Evolutionary conservation across 1,140 invertebrate species (phyloP), one percentile per base, ranked within the genome.

Genomic region (Aphis craccivora): DNA sequence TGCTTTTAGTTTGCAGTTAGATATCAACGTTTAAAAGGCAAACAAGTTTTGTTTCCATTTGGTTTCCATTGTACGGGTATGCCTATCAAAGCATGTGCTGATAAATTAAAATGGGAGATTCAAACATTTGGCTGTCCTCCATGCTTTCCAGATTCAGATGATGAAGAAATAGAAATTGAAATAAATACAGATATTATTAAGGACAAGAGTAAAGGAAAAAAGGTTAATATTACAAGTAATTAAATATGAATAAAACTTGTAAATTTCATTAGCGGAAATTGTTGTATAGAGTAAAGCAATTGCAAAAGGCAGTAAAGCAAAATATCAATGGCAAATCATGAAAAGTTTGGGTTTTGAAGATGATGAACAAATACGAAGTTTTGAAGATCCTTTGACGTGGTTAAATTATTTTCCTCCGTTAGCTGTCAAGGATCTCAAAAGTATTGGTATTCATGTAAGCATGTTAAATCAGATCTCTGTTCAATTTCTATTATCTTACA

Each of bases 321-420:
- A 99, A 95, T 99, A 98, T 95, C 99, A 99, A 95, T 99, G 99
- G 99, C 97, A 99, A 95, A 99, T 99, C 90, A 99, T 99, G 99
- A 96, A 97, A 95, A 97, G 97, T 95, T 95, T 99, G 89, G 99
- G 99, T 0, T 95, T 99, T 6, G 95, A 96, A 60, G 97, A 99
- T 95, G 14, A 93, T 86, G 97, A 98, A 90, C 98, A 99, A 95
- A 99, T 99, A 92, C 96, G 97, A 94, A 96, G 97, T 91, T 99
- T 99, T 96, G 97, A 99, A 51, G 97, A 99, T 96, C 96, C 98
- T 30, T 95, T 96, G 91, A 97, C 99, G 95, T 99, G 99, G 99
- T 96, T 99, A 0, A 96, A 98, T 93, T 99, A 99, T 95, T 99
- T 99, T 95, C 99, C 99, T 94, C 98, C 98, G 37, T 95, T 97